Conservation (phyloP, 2,888 invertebrate genomes). For the Scrobipalpa costella region DNA sequence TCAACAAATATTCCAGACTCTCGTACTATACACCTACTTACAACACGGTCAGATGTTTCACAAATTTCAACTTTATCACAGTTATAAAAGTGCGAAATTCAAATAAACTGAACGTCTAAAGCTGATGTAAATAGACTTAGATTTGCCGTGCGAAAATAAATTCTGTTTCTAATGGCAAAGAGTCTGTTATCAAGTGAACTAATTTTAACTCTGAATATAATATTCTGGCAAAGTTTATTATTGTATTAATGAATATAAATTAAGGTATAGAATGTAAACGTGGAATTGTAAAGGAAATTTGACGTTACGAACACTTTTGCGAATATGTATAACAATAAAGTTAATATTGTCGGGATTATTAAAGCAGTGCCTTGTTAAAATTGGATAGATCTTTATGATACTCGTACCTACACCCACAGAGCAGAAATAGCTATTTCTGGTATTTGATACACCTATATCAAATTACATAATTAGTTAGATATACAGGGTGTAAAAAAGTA, state of each 20-base stretch:
- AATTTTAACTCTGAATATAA: slow-evolving; percentile 40
- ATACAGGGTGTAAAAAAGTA: too few species aligned
- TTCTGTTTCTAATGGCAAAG: slow-evolving; percentile 38
- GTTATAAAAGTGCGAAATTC: slow-evolving; percentile 9
- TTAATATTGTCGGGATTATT: slow-evolving; percentile 1
- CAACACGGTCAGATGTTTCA: background rate
- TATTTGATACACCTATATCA: too few species aligned
- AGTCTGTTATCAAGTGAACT: slow-evolving; percentile 41
- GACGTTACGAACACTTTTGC: slow-evolving; percentile 4
- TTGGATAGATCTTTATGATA: background rate
- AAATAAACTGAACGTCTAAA: background rate
- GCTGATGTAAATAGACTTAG: slow-evolving; percentile 24
- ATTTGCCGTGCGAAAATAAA: slow-evolving; percentile 34
- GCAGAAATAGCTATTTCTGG: too few species aligned
- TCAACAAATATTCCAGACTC: slow-evolving; percentile 25
- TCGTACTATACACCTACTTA: slow-evolving; percentile 17
- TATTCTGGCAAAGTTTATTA: slow-evolving; percentile 53
- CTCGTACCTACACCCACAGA: background rate
- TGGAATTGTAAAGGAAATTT: slow-evolving; percentile 42
- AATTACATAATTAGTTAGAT: too few species aligned
- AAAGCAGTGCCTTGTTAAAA: background rate
- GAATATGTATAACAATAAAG: background rate
- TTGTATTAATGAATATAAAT: slow-evolving; percentile 65
- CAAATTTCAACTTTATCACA: slow-evolving; percentile 30
- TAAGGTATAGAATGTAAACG: slow-evolving; percentile 55